Evolutionary conservation across 2,797 vertebrate genomes (phyloP).

Genomic region (Eulemur mongoz): DNA sequence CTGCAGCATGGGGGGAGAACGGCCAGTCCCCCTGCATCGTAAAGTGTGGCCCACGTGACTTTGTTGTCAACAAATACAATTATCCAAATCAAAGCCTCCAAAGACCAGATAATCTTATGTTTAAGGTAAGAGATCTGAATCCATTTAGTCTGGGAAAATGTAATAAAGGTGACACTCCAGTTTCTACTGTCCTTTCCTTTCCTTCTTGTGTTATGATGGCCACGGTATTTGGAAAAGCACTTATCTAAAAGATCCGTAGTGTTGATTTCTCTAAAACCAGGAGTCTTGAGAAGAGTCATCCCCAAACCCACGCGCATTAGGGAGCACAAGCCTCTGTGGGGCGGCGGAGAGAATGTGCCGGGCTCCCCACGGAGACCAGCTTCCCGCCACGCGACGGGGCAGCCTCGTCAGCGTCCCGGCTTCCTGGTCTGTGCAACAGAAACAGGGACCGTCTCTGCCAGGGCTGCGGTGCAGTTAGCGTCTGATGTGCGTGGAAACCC

Average conservation of each 20-base stretch:
- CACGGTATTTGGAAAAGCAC: neutral
- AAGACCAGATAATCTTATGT: neutral
- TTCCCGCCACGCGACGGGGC: rapidly evolving
- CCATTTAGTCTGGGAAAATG: neutral
- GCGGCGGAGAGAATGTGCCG: rapidly evolving
- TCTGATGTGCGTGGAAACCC: rapidly evolving
- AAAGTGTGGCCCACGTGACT: rapidly evolving
- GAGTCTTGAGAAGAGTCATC: neutral
- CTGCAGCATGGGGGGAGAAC: too few relatives aligned
- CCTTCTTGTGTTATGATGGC: neutral
- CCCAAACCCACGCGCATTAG: rapidly evolving
- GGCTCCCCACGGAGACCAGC: neutral
- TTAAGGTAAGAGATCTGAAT: neutral
- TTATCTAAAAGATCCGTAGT: neutral
- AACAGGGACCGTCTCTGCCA: rapidly evolving
- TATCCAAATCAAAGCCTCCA: neutral
- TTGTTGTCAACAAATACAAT: rapidly evolving
- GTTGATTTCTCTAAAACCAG: neutral
- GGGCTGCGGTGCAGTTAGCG: neutral
- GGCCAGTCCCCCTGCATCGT: rapidly evolving
- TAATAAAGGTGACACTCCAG: neutral
- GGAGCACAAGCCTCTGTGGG: rapidly evolving
- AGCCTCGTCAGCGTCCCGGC: rapidly evolving
- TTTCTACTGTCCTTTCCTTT: neutral
- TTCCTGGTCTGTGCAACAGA: neutral